Base-by-base conservation (phyloP, 2,888 invertebrate species). In the Tenthredo distinguenda region DNA sequence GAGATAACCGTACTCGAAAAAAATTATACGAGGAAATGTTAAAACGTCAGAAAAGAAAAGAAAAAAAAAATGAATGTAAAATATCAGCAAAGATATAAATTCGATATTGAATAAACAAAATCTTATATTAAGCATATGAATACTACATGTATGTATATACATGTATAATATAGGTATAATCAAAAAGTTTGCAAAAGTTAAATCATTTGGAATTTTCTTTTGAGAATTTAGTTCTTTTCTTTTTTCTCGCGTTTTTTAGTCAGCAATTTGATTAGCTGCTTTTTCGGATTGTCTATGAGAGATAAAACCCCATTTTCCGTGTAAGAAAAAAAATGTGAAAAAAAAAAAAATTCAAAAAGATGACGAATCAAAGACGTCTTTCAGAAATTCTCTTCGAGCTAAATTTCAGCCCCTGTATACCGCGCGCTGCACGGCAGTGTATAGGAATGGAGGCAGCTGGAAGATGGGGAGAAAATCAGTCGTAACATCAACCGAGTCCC, bases 381-480 rank as follows among this genome's bases (percentile, higher is more conserved):
- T 62, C 4, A 12, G 10, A 26, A 62, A 26, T 62, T 62, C 26
- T 62, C 21, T 62, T 26, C 9, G 1, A 21, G 62, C 62, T 50
- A 58, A 21, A 58, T 58, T 31, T 15, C 65, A 65, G 4, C 31
- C 65, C 31, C 31, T 15, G 65, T 65, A 65, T 43, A 43, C 40
- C 2, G 9, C 10, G 0, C 40, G 10, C 40, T 10, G 40, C 10
- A 43, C 10, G 10, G 40, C 10, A 40, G 9, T 12, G 31, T 65
- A 34, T 31, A 68, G 43, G 72, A 74, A 74, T 43, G 21, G 21
- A 26, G 72, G 72, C n/a, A 43, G 72, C 72, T 40, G 40, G 21
- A 37, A 43, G 40, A 40, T 43, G 72, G 72, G 40, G 72, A 21
- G 72, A 74, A 74, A 74, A 74, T 74, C 72, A 74, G 72, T 74